These are phyloP conservation scores for Masticophis lateralis DNA, from an alignment of 2,797 vertebrate species.

Conservation along the genomic window DNA sequence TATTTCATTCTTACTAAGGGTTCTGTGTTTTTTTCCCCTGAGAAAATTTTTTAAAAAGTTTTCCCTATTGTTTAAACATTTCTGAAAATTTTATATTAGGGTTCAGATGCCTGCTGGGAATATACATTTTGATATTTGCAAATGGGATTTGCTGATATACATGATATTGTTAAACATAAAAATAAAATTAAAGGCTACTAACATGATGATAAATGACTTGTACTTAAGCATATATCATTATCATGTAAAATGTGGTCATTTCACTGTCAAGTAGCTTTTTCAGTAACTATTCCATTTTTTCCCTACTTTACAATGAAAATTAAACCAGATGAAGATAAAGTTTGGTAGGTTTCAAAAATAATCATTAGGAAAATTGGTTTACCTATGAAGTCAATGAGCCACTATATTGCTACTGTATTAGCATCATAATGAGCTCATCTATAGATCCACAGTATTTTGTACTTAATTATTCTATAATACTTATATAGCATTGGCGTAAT, in stretches of 20 bases:
- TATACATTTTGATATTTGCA: background rate
- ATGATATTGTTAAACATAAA: background rate
- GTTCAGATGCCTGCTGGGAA: background rate
- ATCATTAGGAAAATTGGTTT: conserved; percentile 26
- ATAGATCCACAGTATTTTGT: conserved; percentile 24
- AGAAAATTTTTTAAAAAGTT: background rate
- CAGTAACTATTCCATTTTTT: background rate
- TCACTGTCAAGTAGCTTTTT: background rate
- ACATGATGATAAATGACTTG: background rate
- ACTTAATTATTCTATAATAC: background rate
- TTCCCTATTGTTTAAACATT: background rate
- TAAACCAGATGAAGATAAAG: background rate
- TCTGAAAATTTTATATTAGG: background rate
- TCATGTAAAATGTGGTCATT: conserved; percentile 10
- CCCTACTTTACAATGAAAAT: background rate
- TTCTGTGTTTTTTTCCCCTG: background rate
- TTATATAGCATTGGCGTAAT: conserved; percentile 15
- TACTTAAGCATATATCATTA: conserved; percentile 1
- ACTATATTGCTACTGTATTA: conserved; percentile 29
- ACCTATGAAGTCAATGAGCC: background rate
- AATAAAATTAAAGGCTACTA: background rate
- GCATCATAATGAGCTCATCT: conserved; percentile 27
- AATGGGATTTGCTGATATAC: background rate
- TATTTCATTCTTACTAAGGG: background rate
- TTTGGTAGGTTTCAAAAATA: conserved; percentile 4